Conservation (phyloP, 2,797 vertebrate species). For the Tragopan temminckii region DNA sequence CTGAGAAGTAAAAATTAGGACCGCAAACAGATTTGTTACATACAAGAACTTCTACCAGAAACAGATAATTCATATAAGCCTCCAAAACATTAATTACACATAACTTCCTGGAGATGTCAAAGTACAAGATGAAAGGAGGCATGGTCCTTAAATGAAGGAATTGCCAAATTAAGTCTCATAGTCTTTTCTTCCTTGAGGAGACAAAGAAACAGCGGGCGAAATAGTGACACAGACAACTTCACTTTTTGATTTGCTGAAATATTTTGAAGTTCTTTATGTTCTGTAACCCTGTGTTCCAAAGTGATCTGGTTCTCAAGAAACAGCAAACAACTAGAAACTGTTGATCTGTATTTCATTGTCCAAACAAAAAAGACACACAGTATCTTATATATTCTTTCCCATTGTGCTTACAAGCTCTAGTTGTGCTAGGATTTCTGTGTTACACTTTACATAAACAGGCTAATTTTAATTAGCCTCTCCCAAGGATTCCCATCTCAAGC, state of each 20-base stretch:
- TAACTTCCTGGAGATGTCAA: neutral
- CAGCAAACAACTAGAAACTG: neutral
- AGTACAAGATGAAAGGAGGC: neutral
- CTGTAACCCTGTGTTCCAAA: neutral
- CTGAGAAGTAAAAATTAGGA: slow-evolving; percentile 73
- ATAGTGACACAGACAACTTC: neutral
- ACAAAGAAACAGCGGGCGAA: neutral
- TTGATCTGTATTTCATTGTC: neutral
- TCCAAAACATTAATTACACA: neutral
- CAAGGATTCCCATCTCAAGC: neutral
- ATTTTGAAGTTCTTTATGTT: neutral
- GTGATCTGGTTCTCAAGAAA: neutral
- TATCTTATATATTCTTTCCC: neutral
- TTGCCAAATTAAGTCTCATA: neutral
- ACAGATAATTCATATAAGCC: neutral
- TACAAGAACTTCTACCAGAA: neutral
- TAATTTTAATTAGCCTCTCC: neutral
- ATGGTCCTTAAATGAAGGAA: neutral
- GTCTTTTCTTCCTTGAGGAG: neutral
- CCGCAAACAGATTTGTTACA: neutral
- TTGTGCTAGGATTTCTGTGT: neutral
- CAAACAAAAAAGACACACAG: neutral
- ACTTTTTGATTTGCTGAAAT: neutral
- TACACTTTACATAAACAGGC: neutral
- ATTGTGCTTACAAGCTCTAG: neutral